Percentiles rank a stretch among this genome's conserved stretches.
Conservation (phyloP, 2,113 vertebrate species). For the Chiloscyllium plagiosum region DNA sequence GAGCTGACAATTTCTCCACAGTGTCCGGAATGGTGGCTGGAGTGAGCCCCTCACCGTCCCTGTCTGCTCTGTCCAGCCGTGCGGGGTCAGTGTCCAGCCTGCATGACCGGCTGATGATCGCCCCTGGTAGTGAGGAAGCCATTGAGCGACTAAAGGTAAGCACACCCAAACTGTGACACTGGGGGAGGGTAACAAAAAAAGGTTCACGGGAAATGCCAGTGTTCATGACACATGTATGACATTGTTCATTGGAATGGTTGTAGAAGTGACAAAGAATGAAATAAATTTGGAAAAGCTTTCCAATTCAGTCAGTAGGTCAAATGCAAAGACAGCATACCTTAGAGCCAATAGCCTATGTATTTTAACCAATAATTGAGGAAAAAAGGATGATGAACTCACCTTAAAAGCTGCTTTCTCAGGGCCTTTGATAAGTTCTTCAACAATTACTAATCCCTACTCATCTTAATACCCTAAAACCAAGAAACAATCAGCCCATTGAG, state of each 20-base stretch:
- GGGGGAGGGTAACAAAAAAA: neutral
- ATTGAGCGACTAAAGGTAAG: slow-evolving; percentile 92
- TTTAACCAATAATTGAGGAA: neutral
- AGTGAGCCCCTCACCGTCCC: slow-evolving; percentile 91
- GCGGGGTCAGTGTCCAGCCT: slow-evolving; percentile 88
- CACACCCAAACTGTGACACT: too few species aligned
- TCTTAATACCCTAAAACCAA: too few species aligned
- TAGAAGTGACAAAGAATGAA: neutral
- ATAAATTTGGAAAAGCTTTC: neutral
- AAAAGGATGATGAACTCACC: neutral
- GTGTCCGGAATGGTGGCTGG: slow-evolving; percentile 93
- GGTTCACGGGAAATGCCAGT: neutral
- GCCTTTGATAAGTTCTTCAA: neutral
- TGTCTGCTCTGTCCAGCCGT: slow-evolving; percentile 84
- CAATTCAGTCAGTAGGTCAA: neutral
- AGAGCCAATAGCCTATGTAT: neutral
- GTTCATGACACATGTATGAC: neutral
- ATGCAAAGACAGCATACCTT: neutral
- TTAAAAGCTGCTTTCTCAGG: neutral
- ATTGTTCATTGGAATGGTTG: neutral
- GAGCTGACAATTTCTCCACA: slow-evolving; percentile 89
- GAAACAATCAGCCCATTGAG: too few species aligned
- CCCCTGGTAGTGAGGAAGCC: slow-evolving; percentile 87
- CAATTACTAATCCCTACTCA: neutral
- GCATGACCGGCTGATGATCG: slow-evolving; percentile 91